Base-by-base conservation (phyloP, 2,888 invertebrate species). In the Amphiduros pacificus region DNA sequence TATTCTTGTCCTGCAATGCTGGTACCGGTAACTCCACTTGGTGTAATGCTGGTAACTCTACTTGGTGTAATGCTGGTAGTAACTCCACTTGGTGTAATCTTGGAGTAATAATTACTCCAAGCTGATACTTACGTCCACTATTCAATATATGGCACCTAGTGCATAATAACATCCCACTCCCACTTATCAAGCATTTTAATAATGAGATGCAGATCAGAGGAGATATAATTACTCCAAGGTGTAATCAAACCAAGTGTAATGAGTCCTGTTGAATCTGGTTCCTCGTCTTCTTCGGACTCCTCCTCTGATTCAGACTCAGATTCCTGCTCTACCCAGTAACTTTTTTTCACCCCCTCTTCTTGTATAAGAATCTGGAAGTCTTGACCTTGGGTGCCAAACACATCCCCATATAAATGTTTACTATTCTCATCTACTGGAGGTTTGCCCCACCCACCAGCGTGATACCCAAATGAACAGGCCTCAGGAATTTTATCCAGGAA, bases 381-480 rank as follows among this genome's bases (percentile, higher is more conserved):
- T 62, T 67, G 63, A 65, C 74, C 54, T n/a, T 62, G 55, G 17
- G 78, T 90, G 4, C 98, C 98, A 79, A 99, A 99, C 2, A 99
- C 99, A 83, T 99, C 99, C 1, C 99, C 99, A 80, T 99, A 99
- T 1, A 99, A 85, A 0, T 99, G 99, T 81, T 95, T 92, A 40
- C 99, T 99, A 66, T 90, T 91, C 84, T 98, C 98, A 84, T 99
- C 99, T 0, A 99, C 99, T 0, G 99, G 99, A 14, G 99, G 99
- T 82, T 99, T 99, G 64, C 99, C 98, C 98, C 98, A 99, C 28
- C 98, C 98, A 41, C 82, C 99, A 0, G 98, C 97, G 85, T 99
- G 98, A 83, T 99, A 99, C 22, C 99, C 99, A 83, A 99, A 99
- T 0, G 95, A 92, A 78, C 97, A 98, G 1, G 91, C 78, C 74